Percentiles rank a stretch among this genome's conserved stretches.
Evolutionary conservation across 1,140 invertebrate genomes (phyloP).

Genomic region (Bursaphelenchus mucronatus): DNA sequence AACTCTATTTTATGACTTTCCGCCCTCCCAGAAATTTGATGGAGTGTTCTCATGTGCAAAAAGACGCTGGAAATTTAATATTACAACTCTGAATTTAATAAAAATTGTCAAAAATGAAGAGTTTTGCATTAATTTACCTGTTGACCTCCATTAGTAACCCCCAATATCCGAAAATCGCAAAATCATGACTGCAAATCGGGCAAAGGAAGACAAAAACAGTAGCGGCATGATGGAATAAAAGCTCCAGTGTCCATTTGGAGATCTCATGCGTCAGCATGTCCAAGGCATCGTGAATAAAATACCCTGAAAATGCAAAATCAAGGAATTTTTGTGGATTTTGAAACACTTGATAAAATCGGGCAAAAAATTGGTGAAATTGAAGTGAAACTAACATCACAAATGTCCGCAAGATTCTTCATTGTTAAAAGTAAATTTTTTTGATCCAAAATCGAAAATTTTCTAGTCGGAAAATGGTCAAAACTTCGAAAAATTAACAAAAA

Average conservation of each 20-base stretch:
- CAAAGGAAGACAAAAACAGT: conserved; percentile 37
- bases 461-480: too few species aligned
- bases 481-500: too few species aligned
- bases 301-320: conserved; percentile 38
- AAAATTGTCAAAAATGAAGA: not conserved
- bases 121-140: conserved; percentile 32
- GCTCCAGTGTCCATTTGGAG: conserved; percentile 45
- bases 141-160: conserved; percentile 52
- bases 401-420: not conserved
- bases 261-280: conserved; percentile 51
- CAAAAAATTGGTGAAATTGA: conserved; percentile 20
- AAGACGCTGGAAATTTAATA: conserved; percentile 43
- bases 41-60: conserved; percentile 42
- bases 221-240: conserved; percentile 42
- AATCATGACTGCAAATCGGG: conserved; percentile 28
- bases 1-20: conserved; percentile 20
- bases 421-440: too few species aligned
- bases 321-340: too few species aligned
- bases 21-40: conserved; percentile 37
- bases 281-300: conserved; percentile 48
- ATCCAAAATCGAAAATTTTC: too few species aligned
- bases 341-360: too few species aligned
- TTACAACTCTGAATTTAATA: not conserved
- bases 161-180: conserved; percentile 46
- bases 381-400: conserved; percentile 39